Evolutionary conservation across 2,888 invertebrate species (phyloP).

Genomic region (Villa cingulata): DNA sequence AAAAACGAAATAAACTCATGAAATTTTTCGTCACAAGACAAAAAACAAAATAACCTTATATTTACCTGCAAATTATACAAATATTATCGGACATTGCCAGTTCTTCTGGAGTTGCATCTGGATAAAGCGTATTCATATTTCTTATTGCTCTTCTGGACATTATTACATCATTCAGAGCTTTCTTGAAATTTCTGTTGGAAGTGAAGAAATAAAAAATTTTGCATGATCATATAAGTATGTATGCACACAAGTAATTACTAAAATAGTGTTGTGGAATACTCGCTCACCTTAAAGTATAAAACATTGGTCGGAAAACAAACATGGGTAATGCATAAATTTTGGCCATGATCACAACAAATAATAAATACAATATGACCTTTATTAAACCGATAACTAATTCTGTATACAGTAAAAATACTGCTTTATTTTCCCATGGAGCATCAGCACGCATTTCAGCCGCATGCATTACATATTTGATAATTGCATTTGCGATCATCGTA

Average conservation of each 20-base stretch:
- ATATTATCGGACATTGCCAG: slow-evolving; percentile 88
- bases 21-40: background rate
- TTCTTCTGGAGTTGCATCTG: slow-evolving; percentile 89
- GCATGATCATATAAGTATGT: no score
- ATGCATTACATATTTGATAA: slow-evolving; percentile 81
- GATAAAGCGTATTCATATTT: slow-evolving; percentile 96
- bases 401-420: slow-evolving; percentile 90
- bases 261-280: no score
- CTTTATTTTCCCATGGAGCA: slow-evolving; percentile 98
- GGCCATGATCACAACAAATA: slow-evolving; percentile 93
- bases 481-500: slow-evolving; percentile 82
- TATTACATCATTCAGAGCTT: slow-evolving; percentile 93
- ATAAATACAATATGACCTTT: slow-evolving; percentile 74
- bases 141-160: slow-evolving; percentile 91
- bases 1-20: background rate
- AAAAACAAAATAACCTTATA: slow-evolving; percentile 1
- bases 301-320: slow-evolving; percentile 98
- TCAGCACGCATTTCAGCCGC: slow-evolving; percentile 68
- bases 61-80: slow-evolving; percentile 87
- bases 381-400: slow-evolving; percentile 86
- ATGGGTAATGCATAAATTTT: slow-evolving; percentile 92
- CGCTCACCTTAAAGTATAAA: slow-evolving; percentile 82
- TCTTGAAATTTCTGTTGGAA: slow-evolving; percentile 85
- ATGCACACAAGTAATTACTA: background rate
- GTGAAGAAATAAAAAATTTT: background rate